Base-by-base conservation (phyloP, 2,888 invertebrate species). In the Drosophila macrospina region DNA sequence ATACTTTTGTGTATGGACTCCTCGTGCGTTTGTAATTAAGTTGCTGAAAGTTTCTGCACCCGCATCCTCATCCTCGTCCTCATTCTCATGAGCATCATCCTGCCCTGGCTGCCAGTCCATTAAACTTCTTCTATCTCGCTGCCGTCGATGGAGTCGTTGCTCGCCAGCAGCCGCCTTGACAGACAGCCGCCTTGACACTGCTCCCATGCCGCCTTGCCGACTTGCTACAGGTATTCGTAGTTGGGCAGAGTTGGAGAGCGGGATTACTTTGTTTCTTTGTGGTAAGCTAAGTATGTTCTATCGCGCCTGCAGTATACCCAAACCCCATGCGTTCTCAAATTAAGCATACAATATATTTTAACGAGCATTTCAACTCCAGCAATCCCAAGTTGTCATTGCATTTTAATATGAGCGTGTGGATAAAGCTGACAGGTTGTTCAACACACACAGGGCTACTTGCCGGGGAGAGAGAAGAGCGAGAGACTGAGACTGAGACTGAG, bases 111-210 rank as follows among this genome's bases (percentile, higher is more conserved):
- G 68, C 76, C 74, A 83, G 28, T 67, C 66, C 68, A 68, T 76
- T 88, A 91, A 80, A 89, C 90, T 90, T 72, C 91, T 80, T 64
- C 91, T 89, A 80, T 80, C 77, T 36, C 91, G 34, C 20, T 26
- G 45, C 5, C 7, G 59, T 37, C 37, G 51, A 20, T n/a, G 90
- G 64, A 74, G 77, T 56, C 48, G 68, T 42, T 56, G 60, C 8
- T 50, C 55, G 54, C 30, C 20, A 37, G 41, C 52, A 63, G 63
- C 42, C 61, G 41, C 52, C 50, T 47, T 63, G 76, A 65, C 59
- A 72, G 78, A 70, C 75, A 67, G 59, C 57, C 64, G 56, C 51
- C 64, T 74, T 80, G 81, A 75, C 80, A 79, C 67, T 75, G 70
- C 71, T 71, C 60, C 41, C 50, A 42, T 57, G 48, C 57, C 65